Evolutionary conservation across 2,888 invertebrate genomes (phyloP).

Genomic region (Ischnura elegans): DNA sequence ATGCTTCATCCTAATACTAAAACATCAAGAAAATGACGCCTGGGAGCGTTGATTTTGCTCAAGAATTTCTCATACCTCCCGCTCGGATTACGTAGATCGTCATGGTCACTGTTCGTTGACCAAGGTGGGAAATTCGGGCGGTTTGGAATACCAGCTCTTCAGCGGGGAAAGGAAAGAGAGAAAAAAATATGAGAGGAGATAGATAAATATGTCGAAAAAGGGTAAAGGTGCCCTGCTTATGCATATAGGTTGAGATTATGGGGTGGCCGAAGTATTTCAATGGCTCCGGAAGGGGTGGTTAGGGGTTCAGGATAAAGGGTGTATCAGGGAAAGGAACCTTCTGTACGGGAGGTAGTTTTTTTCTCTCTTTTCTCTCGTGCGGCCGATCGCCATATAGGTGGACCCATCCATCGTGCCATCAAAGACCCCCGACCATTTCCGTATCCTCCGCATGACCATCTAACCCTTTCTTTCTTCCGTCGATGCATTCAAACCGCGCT

Average conservation of each 20-base stretch:
- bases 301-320: neutral
- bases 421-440: neutral
- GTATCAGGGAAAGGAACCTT: neutral
- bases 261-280: neutral
- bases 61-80: too few relatives aligned
- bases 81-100: neutral
- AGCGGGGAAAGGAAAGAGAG: neutral
- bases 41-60: too few relatives aligned
- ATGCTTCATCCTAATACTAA: too few relatives aligned
- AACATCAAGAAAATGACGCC: too few relatives aligned
- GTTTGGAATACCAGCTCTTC: neutral
- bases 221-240: neutral
- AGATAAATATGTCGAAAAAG: conserved; percentile 2
- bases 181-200: neutral
- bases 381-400: neutral
- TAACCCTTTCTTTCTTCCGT: neutral
- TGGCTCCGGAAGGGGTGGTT: neutral
- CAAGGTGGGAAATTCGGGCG: neutral
- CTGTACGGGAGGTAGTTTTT: neutral
- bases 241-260: conserved; percentile 19
- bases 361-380: too few relatives aligned
- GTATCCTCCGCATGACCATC: neutral
- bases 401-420: conserved; percentile 9
- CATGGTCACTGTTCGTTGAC: neutral
- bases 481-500: neutral